A percentile compares a stretch with the other conserved stretches of the same genome.
Evolutionary conservation across 2,113 vertebrate genomes (phyloP).

Genomic region (Zeus faber): DNA sequence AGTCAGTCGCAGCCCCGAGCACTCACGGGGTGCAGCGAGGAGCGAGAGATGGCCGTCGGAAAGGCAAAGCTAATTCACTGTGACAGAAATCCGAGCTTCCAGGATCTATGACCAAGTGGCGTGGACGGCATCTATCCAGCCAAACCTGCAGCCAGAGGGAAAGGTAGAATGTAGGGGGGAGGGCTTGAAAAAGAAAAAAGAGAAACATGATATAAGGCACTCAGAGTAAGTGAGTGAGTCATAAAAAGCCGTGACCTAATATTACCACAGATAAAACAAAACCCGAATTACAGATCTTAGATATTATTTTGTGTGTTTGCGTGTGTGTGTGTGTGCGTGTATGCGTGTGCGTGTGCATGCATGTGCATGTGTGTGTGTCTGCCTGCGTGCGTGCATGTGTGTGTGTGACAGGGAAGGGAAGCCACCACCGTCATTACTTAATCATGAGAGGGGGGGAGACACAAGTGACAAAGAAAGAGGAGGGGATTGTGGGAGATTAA

Average conservation of each 20-base stretch:
- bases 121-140: conserved; percentile 58
- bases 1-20: conserved; percentile 55
- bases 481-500: conserved; percentile 71
- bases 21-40: conserved; percentile 27
- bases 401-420: conserved; percentile 20
- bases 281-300: too few species aligned
- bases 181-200: conserved; percentile 31
- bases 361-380: too few species aligned
- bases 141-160: conserved; percentile 38
- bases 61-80: conserved; percentile 70
- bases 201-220: conserved; percentile 30
- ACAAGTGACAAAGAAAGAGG: conserved; percentile 59
- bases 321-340: background rate
- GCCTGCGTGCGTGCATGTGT: too few species aligned
- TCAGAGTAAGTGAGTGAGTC: conserved; percentile 27
- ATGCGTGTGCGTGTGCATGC: conserved; percentile 1
- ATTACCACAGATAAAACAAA: too few species aligned
- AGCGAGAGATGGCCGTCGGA: conserved; percentile 17
- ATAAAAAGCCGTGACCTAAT: too few species aligned
- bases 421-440: conserved; percentile 49
- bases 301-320: background rate
- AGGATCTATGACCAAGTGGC: conserved; percentile 69
- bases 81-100: conserved; percentile 74
- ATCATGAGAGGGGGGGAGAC: conserved; percentile 61
- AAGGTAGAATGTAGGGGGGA: conserved; percentile 29